Evolutionary conservation across 2,113 vertebrate species (phyloP).

Genomic region (Gymnorhina tibicen): DNA sequence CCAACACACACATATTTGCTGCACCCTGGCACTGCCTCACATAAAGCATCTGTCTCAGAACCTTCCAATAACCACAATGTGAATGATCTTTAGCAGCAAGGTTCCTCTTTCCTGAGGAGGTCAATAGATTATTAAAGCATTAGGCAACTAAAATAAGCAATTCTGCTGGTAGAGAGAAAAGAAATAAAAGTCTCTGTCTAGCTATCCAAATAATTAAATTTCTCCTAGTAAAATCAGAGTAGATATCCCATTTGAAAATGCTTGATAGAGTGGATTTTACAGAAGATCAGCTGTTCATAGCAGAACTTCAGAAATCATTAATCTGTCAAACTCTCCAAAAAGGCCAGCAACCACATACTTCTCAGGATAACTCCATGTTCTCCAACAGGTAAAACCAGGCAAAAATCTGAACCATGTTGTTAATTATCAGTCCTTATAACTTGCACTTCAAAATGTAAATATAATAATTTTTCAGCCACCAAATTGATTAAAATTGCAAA

Average conservation of each 20-base stretch:
- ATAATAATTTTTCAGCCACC: not conserved
- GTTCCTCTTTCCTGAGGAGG: not conserved
- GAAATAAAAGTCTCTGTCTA: not conserved
- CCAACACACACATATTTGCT: fast-evolving
- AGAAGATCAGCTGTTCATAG: not conserved
- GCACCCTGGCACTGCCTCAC: not conserved
- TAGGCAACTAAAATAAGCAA: not conserved
- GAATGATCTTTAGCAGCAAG: not conserved
- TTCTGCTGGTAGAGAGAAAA: not conserved
- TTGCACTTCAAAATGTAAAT: constrained; percentile 2
- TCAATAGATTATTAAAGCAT: not conserved
- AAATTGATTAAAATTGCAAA: constrained; percentile 7
- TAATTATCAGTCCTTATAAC: not conserved
- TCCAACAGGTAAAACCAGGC: not conserved
- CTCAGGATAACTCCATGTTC: not conserved
- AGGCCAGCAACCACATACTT: not conserved
- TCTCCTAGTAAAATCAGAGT: not conserved
- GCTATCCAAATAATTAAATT: not conserved
- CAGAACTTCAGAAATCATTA: not conserved
- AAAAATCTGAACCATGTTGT: not conserved
- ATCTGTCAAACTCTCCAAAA: not conserved
- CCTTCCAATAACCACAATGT: not conserved
- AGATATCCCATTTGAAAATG: not conserved
- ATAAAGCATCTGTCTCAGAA: not conserved
- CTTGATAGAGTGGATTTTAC: not conserved